A percentile compares a stretch with the other conserved stretches of the same genome.
Conservation (phyloP, 2,797 vertebrate species). For the Decapterus maruadsi region DNA sequence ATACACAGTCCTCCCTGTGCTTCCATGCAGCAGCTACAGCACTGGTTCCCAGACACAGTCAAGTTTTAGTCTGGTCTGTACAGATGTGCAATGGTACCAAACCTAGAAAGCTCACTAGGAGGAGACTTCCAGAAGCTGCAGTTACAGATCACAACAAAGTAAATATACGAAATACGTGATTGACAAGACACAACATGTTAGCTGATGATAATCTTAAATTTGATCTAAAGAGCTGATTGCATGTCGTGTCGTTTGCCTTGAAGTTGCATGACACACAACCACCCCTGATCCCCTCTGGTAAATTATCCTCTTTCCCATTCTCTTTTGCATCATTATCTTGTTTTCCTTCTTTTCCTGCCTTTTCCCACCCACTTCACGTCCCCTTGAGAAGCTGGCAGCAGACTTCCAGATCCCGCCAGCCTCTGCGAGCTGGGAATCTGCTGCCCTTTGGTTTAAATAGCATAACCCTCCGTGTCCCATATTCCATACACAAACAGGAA, state of each 20-base stretch:
- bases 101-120: neutral
- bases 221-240: neutral
- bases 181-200: neutral
- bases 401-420: slow-evolving; percentile 66
- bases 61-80: neutral
- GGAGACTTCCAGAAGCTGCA: neutral
- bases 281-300: neutral
- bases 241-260: neutral
- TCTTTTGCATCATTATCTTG: slow-evolving; percentile 55
- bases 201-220: too few species aligned
- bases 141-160: neutral
- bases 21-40: neutral
- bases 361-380: slow-evolving; percentile 68
- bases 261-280: neutral
- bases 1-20: neutral
- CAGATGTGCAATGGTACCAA: neutral
- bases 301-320: slow-evolving; percentile 40
- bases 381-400: slow-evolving; percentile 75
- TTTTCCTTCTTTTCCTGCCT: slow-evolving; percentile 59
- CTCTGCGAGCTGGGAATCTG: slow-evolving; percentile 81
- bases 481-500: slow-evolving; percentile 85
- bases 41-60: neutral
- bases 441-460: slow-evolving; percentile 85
- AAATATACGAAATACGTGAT: too few species aligned
- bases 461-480: slow-evolving; percentile 79